Base-by-base conservation (phyloP, 1,140 invertebrate genomes). In the Drosophila kepulauana region DNA sequence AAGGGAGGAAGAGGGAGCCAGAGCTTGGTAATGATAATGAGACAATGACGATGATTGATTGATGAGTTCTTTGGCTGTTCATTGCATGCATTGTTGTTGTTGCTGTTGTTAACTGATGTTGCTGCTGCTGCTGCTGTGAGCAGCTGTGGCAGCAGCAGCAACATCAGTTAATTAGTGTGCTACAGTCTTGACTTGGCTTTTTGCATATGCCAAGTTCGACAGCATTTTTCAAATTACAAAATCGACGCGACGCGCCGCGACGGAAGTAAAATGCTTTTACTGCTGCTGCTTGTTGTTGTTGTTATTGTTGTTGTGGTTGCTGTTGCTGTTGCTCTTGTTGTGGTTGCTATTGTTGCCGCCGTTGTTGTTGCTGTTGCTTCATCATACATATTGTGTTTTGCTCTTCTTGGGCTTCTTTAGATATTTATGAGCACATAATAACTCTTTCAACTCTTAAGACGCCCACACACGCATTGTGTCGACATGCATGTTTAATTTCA, bases 1-100 rank as follows among this genome's bases (percentile, higher is more conserved):
- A n/a, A 54, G 10, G 16, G 10, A 46, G 1, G 5, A 33, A 46
- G 38, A 13, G 30, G 25, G 48, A 33, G 13, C 6, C 41, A 16
- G 41, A n/a, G 38, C 62, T 33, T 70, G 75, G 64, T 82, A 82
- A 82, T 79, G 76, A 69, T 75, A 78, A 78, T 78, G 80, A 74
- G 71, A 82, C 80, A 79, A 82, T 82, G 80, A 82, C 71, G 80
- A 82, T 82, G 80, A 82, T 82, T 82, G 80, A 82, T 82, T 82
- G 80, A 82, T 76, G 75, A 82, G 80, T 82, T 82, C 75, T 78
- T 74, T 72, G 59, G 75, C 57, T 75, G 20, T 48, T 56, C 51
- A 57, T 59, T 58, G 56, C 68, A 62, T 48, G 15, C n/a, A 62
- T 30, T 46, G n/a, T 65, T 69, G 59, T 49, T 56, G n/a, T 56